These are phyloP conservation scores for Panulirus ornatus DNA, from an alignment of 1,140 invertebrate genomes.

Conservation along the genomic window DNA sequence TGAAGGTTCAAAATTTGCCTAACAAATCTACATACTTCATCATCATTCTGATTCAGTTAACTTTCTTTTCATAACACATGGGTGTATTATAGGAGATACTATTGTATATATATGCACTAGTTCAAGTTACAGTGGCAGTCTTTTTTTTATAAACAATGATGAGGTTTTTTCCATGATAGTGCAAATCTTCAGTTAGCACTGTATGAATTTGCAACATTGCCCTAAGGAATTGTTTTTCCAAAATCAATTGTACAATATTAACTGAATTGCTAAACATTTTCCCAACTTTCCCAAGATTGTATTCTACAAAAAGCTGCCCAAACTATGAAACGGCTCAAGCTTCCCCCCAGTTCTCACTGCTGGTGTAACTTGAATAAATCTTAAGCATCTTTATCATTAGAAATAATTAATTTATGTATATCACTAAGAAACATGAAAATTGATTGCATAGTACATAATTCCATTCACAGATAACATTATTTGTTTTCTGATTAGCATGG, in stretches of 20 bases:
- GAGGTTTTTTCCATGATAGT: not conserved
- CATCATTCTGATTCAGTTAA: not conserved
- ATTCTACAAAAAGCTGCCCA: slow-evolving; percentile 8
- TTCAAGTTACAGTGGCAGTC: not conserved
- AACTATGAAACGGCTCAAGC: slow-evolving; percentile 32
- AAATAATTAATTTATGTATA: slow-evolving; percentile 16
- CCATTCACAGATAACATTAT: slow-evolving; percentile 12
- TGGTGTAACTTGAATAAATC: not conserved
- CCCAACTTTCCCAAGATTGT: not conserved
- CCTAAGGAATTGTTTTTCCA: not conserved
- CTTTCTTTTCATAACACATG: not conserved
- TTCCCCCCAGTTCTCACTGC: slow-evolving; percentile 24
- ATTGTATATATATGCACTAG: not conserved
- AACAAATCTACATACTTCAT: not conserved
- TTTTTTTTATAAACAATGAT: not conserved
- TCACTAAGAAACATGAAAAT: not conserved
- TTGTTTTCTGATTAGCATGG: slow-evolving; percentile 17
- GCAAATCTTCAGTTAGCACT: slow-evolving; percentile 9
- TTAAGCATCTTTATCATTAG: slow-evolving; percentile 19
- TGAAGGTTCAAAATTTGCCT: not conserved
- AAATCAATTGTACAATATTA: not conserved
- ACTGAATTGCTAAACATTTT: not conserved
- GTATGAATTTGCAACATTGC: not conserved
- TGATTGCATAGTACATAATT: not conserved
- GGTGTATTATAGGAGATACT: not conserved